A percentile compares a stretch with the other conserved stretches of the same genome.
Conservation (phyloP, 2,113 vertebrate genomes). For the Eulacestoma nigropectus region DNA sequence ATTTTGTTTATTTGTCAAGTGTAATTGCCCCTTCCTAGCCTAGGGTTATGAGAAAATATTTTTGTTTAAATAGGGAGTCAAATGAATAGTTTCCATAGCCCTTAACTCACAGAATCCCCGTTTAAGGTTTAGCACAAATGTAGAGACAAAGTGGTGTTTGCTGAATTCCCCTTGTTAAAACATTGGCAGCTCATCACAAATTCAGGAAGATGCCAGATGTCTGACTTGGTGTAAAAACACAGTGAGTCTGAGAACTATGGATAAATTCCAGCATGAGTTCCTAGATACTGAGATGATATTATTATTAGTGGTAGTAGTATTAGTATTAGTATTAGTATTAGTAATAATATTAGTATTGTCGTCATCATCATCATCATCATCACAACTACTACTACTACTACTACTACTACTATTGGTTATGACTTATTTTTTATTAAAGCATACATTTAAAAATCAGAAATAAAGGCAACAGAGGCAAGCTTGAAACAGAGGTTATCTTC, state of each 20-base stretch:
- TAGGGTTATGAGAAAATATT: neutral
- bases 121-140: neutral
- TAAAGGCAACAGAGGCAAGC: neutral
- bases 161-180: constrained; percentile 2
- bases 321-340: neutral
- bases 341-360: neutral
- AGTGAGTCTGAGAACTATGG: constrained; percentile 1
- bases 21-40: constrained; percentile 14
- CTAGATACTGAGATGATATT: neutral
- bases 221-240: neutral
- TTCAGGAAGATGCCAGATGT: constrained; percentile 38
- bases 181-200: neutral
- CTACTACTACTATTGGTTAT: neutral
- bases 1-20: constrained; percentile 16
- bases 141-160: neutral
- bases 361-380: neutral
- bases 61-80: neutral
- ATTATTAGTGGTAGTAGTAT: neutral
- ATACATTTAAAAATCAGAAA: constrained; percentile 7
- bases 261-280: constrained; percentile 30
- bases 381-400: too few species aligned
- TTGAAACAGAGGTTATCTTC: constrained; percentile 20
- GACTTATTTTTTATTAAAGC: neutral
- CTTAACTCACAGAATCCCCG: neutral
- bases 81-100: neutral